phyloP scores from a whole-genome alignment of 1,140 invertebrate genomes.

The Ceratoteleas bidentatus region DNA sequence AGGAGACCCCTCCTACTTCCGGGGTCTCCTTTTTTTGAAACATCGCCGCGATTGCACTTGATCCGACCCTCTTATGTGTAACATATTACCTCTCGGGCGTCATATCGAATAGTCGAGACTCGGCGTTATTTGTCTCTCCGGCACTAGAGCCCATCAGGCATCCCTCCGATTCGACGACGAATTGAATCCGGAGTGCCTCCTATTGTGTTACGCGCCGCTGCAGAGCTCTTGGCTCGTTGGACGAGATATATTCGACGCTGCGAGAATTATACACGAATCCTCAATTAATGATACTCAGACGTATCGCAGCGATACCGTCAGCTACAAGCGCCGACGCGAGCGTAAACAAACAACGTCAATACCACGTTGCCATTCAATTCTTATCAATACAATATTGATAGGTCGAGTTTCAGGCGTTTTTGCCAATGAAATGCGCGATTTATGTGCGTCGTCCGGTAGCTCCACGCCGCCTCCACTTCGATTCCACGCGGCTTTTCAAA shows the following conservation, averaged over 20 bases:
- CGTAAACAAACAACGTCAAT: slow-evolving; percentile 19
- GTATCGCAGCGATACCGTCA: slow-evolving; percentile 28
- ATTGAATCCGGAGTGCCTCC: slow-evolving; percentile 46
- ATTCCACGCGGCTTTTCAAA: no score
- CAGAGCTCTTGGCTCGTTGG: slow-evolving; percentile 40
- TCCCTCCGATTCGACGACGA: slow-evolving; percentile 52
- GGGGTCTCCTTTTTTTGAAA: slow-evolving; percentile 20
- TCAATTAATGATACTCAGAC: slow-evolving; percentile 57
- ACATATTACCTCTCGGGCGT: slow-evolving; percentile 51
- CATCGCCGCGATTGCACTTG: slow-evolving; percentile 33
- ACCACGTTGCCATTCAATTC: slow-evolving; percentile 26
- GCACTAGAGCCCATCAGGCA: slow-evolving; percentile 52
- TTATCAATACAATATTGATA: slow-evolving; percentile 26
- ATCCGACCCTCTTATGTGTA: slow-evolving; percentile 43
- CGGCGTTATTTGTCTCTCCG: slow-evolving; percentile 55
- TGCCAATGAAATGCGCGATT: not conserved
- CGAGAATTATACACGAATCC: slow-evolving; percentile 50
- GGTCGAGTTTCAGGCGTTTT: not conserved
- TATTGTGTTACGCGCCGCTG: slow-evolving; percentile 36
- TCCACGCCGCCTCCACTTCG: not conserved
- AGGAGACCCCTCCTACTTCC: no score
- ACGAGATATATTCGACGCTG: slow-evolving; percentile 44
- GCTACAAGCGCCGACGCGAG: slow-evolving; percentile 9
- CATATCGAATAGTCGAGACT: slow-evolving; percentile 54
- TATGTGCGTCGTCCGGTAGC: not conserved